Evolutionary conservation across 2,797 vertebrate species (phyloP).

Genomic region (Anisognathus igniventris): DNA sequence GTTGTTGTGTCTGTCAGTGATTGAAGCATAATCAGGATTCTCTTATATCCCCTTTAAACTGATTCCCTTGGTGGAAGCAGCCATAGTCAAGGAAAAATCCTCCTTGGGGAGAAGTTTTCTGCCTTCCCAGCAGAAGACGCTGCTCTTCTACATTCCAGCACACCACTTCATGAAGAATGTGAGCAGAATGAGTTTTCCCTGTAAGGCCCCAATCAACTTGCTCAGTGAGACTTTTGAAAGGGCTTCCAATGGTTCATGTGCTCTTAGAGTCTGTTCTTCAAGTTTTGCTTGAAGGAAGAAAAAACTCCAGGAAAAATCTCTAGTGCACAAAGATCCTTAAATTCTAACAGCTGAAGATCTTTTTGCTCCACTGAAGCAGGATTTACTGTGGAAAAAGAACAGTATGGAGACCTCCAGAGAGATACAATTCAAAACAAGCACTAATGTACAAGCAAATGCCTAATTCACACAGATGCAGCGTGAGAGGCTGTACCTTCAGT

Average conservation of each 20-base stretch:
- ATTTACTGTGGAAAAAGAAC: neutral
- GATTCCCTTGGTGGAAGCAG: neutral
- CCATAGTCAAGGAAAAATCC: neutral
- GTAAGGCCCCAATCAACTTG: no score
- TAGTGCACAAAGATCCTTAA: neutral
- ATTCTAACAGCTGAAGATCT: neutral
- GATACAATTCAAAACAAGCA: neutral
- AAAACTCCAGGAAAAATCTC: neutral
- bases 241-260: neutral
- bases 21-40: neutral
- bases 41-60: neutral
- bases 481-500: neutral
- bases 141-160: neutral
- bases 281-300: neutral
- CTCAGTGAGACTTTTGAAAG: neutral
- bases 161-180: neutral
- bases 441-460: neutral
- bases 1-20: constrained; percentile 17
- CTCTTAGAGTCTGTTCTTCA: neutral
- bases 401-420: neutral
- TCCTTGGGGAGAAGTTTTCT: neutral
- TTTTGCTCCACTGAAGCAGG: neutral
- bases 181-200: neutral
- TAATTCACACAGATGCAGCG: neutral
- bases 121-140: neutral